These are phyloP conservation scores for Semotilus atromaculatus DNA, from an alignment of 2,797 vertebrate genomes.

Conservation along the genomic window DNA sequence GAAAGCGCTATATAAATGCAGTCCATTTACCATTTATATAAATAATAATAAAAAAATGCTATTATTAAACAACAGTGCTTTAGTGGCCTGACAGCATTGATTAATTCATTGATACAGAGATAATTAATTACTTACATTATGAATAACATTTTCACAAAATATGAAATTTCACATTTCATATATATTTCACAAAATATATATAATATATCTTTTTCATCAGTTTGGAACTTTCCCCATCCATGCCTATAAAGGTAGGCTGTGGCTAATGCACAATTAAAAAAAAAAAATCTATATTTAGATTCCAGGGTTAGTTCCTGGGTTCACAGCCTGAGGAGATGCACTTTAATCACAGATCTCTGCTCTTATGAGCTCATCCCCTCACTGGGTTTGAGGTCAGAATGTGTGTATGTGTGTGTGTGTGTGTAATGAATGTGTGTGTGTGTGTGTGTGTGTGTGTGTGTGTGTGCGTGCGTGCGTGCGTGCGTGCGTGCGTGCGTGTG, in stretches of 20 bases:
- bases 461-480: neutral
- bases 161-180: no score
- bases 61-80: neutral
- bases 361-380: conserved; percentile 24
- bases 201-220: neutral
- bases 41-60: neutral
- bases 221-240: neutral
- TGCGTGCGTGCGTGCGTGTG: no score
- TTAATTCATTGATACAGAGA: neutral
- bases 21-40: neutral
- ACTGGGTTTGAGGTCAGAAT: conserved; percentile 42
- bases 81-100: neutral
- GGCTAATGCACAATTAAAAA: neutral
- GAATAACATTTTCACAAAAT: neutral
- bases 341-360: conserved; percentile 48
- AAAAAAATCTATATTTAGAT: neutral
- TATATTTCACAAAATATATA: neutral
- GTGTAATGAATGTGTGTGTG: neutral
- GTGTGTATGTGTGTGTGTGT: neutral
- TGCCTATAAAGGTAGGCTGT: neutral
- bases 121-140: neutral
- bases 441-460: conserved; percentile 19
- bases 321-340: neutral
- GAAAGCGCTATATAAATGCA: no score
- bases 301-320: neutral